Evolutionary conservation across 2,113 vertebrate species (phyloP).

Genomic region (Ceuthmochares aereus): DNA sequence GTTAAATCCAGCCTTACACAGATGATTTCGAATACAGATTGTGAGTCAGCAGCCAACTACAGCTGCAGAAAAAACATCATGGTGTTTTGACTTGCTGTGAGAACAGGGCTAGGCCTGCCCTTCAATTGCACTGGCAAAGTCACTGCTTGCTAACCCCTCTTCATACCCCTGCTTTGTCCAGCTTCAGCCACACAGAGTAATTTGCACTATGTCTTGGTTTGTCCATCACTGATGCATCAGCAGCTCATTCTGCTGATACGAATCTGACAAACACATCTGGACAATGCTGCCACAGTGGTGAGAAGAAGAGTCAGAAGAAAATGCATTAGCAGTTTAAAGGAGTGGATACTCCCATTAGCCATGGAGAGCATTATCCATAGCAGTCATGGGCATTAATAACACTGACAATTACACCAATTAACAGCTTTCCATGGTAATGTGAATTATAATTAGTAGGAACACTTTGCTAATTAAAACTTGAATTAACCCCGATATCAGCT

Average conservation of each 20-base stretch:
- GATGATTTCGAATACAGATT: neutral
- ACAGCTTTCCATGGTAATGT: constrained; percentile 1
- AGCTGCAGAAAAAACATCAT: rapidly evolving
- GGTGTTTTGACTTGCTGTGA: neutral
- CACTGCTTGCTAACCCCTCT: neutral
- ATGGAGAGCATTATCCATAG: neutral
- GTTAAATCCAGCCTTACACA: neutral
- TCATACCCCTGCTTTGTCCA: neutral
- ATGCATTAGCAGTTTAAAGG: neutral
- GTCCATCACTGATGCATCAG: neutral
- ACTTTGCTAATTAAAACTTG: constrained; percentile 47
- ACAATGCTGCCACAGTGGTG: rapidly evolving
- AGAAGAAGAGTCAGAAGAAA: neutral
- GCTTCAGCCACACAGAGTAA: neutral
- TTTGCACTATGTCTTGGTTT: neutral
- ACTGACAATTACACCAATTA: constrained; percentile 38
- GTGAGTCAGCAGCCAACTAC: neutral
- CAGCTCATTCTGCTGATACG: neutral
- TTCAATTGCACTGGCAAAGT: rapidly evolving
- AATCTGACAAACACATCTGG: neutral
- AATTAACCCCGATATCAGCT: constrained; percentile 36
- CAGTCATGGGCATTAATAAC: constrained; percentile 33
- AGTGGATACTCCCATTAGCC: neutral
- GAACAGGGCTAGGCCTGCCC: neutral
- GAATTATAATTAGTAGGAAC: constrained; percentile 34